Base-by-base conservation (phyloP, 2,797 vertebrate species). In the Intellagama lesueurii region DNA sequence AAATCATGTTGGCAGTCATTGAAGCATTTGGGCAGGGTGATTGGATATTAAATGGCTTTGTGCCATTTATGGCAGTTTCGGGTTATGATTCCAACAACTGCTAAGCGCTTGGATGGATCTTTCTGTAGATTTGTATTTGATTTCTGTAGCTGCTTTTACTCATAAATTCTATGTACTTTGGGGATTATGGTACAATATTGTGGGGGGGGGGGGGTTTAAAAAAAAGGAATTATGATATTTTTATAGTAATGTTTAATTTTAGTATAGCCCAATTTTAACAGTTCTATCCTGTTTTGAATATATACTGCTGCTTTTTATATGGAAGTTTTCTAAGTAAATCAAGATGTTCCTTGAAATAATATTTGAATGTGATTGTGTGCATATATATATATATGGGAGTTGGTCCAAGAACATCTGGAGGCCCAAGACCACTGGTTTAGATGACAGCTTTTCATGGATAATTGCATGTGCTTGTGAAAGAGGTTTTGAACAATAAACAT, bases 31-130 rank as follows among this genome's bases (percentile, higher is more conserved):
- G 91, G 81, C 93, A 92, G 90, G 91, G 44, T n/a, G 28, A 91
- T 95, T 92, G 87, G 91, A 83, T 92, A 85, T 91, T 95, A 92
- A 89, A 52, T 92, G 92, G 85, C 89, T 90, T 93, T 83, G 6
- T 93, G 94, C 88, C 94, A 94, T 90, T 87, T 87, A 90, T 93
- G 94, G 80, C 86, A 95, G 72, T 89, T 91, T 81, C 73, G 80
- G 72, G n/a, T 56, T 7, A 2, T 69, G 86, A 75, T 35, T 92
- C 91, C 90, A 95, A 75, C 73, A 90, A 56, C 72, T 94, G 90
- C 72, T 93, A 70, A 89, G 75, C 87, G 69, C 91, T 90, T 75
- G 26, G 64, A 87, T 4, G 4, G 94, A 94, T 90, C 68, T 66
- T 73, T 17, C 75, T 28, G 35, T 28, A 85, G 70, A 83, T 92